Evolutionary conservation across 2,797 vertebrate genomes (phyloP), one percentile per base, ranked within the genome.

Genomic region (Phylloscopus collybita): DNA sequence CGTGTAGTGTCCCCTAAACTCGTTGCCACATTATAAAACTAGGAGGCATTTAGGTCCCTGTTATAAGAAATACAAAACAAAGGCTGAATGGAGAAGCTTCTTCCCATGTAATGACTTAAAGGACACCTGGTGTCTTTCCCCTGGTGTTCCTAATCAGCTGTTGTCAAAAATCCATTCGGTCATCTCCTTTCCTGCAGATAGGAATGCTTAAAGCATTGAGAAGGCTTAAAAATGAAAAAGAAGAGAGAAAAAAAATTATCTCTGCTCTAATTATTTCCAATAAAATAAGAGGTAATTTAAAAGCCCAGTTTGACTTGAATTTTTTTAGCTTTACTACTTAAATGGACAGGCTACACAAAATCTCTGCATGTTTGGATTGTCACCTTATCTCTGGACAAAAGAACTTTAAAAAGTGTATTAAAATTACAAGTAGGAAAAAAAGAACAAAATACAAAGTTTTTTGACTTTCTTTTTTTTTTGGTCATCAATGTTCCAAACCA

Each of bases 181-280:
- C 32, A 56, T n/a, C 18, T 51, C 3, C 30, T 81, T 81, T 73
- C 36, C 22, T 34, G n/a, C 13, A 60, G 29, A 38, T 5, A 57
- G 9, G 9, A 62, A 73, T 34, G 12, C 29, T 87, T 51, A 34
- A 82, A 82, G 47, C 38, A 90, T 2, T 44, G 6, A 59, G 11
- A n/a, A 49, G 7, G 10, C 5, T 61, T 19, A 34, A 62, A 42
- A 20, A 19, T 22, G 2, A 9, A 44, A 9, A 12, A 16, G 1
- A 3, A 5, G 2, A 13, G 14, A 22, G 22, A 34, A 30, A 3
- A 23, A 49, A 42, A 57, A 10, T 5, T 0, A 45, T 27, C 26
- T 36, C 10, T 32, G 4, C 5, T 78, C 32, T 50, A 70, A 53
- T 10, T 32, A 8, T 78, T 88, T 50, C 57, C 36, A 53, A 9